These are phyloP conservation scores for Parnassius smintheus DNA, from an alignment of 2,888 invertebrate species.

Conservation along the genomic window DNA sequence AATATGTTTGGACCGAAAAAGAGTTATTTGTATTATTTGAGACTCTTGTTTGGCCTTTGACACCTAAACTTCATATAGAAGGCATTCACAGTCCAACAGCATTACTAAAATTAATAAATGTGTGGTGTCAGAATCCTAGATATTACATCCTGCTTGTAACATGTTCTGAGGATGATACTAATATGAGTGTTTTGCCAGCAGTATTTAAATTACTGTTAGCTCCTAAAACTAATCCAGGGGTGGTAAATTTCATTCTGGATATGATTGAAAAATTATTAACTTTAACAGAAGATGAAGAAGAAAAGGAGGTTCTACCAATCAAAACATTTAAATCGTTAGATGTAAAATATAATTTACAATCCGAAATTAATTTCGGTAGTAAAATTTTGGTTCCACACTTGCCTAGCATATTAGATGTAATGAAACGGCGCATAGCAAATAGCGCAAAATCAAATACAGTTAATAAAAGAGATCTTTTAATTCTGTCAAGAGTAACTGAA, in stretches of 20 bases:
- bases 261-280: conserved; percentile 88
- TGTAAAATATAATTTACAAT: conserved; percentile 37
- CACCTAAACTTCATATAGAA: conserved; percentile 88
- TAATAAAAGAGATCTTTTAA: conserved; percentile 85
- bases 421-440: conserved; percentile 84
- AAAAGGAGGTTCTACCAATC: conserved; percentile 60
- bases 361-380: conserved; percentile 85
- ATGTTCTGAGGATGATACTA: conserved; percentile 62
- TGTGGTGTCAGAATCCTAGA: conserved; percentile 91
- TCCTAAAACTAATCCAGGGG: conserved; percentile 84
- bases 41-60: conserved; percentile 90
- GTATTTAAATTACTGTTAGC: conserved; percentile 87
- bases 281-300: conserved; percentile 81
- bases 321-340: conserved; percentile 61
- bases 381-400: conserved; percentile 88
- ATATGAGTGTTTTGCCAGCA: conserved; percentile 82
- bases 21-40: conserved; percentile 89
- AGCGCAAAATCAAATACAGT: conserved; percentile 81
- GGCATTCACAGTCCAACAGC: conserved; percentile 92
- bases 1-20: conserved; percentile 85
- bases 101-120: conserved; percentile 87
- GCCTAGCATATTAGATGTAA: conserved; percentile 84
- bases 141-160: conserved; percentile 87
- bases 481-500: conserved; percentile 89
- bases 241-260: conserved; percentile 85